phyloP scores from a whole-genome alignment of 2,888 invertebrate species.

The Fabriciana adippe region DNA sequence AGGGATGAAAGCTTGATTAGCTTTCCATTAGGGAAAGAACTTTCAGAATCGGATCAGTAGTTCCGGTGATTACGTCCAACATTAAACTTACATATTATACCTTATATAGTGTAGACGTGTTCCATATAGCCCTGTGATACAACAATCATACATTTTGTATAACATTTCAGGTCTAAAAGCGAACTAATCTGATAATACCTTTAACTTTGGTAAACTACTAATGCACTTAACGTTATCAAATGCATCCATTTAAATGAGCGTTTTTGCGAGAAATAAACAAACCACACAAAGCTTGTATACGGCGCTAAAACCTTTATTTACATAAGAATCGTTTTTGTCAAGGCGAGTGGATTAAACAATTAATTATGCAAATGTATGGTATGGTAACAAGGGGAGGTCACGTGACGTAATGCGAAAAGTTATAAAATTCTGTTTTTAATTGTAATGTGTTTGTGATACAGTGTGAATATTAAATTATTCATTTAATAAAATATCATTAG shows the following conservation, averaged over 20 bases:
- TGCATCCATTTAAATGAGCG: slow-evolving; percentile 29
- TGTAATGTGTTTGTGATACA: neutral
- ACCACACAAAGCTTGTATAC: slow-evolving; percentile 25
- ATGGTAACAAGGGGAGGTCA: slow-evolving; percentile 31
- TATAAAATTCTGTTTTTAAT: slow-evolving; percentile 19
- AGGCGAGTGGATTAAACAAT: slow-evolving; percentile 62
- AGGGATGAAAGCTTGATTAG: too few relatives aligned
- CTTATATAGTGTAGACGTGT: too few relatives aligned
- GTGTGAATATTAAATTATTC: too few relatives aligned
- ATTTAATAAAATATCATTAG: too few relatives aligned
- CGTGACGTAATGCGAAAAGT: slow-evolving; percentile 15
- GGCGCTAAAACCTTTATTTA: slow-evolving; percentile 43
- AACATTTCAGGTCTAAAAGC: neutral
- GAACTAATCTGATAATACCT: slow-evolving; percentile 4
- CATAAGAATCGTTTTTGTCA: slow-evolving; percentile 48
- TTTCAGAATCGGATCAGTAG: too few relatives aligned
- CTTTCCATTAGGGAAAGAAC: too few relatives aligned
- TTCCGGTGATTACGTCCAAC: too few relatives aligned
- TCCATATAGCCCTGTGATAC: too few relatives aligned
- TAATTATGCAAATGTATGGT: slow-evolving; percentile 61
- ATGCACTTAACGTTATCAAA: slow-evolving; percentile 31
- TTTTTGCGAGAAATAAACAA: slow-evolving; percentile 33
- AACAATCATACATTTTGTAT: neutral
- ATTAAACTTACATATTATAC: too few relatives aligned
- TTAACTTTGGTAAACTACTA: neutral